A percentile compares a stretch with the other conserved stretches of the same genome.
Conservation (phyloP, 2,113 vertebrate genomes). For the Oreocharis arfaki region DNA sequence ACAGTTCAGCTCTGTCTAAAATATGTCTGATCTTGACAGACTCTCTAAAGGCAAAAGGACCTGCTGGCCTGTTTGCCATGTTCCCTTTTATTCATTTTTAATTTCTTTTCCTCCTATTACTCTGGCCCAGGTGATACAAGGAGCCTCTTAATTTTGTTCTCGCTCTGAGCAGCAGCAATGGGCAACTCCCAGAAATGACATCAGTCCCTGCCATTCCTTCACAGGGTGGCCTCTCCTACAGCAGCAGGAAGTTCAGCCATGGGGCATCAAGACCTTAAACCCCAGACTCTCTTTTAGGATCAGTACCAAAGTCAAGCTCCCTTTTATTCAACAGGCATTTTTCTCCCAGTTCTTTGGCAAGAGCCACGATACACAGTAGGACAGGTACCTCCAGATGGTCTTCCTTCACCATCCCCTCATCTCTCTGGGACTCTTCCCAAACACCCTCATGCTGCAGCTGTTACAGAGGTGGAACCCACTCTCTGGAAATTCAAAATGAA, state of each 20-base stretch:
- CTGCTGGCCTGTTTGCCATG: neutral
- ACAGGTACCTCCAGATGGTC: neutral
- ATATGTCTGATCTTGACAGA: neutral
- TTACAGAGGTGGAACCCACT: neutral
- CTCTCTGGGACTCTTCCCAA: neutral
- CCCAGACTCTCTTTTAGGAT: neutral
- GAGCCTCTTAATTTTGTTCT: neutral
- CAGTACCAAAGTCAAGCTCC: neutral
- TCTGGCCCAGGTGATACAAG: neutral
- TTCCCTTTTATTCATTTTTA: neutral
- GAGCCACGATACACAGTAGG: rapidly evolving
- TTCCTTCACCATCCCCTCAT: neutral
- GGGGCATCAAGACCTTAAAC: neutral
- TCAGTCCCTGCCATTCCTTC: neutral
- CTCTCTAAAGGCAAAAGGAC: neutral
- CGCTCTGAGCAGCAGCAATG: neutral
- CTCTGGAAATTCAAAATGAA: neutral
- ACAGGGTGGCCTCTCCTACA: neutral
- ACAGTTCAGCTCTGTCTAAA: neutral
- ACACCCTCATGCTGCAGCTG: neutral
- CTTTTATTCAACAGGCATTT: neutral
- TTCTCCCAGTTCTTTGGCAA: neutral
- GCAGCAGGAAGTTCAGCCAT: neutral
- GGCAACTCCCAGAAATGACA: neutral
- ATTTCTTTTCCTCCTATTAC: neutral